A percentile compares a stretch with the other conserved stretches of the same genome.
Conservation (phyloP, 2,113 vertebrate species). For the Ictalurus punctatus region DNA sequence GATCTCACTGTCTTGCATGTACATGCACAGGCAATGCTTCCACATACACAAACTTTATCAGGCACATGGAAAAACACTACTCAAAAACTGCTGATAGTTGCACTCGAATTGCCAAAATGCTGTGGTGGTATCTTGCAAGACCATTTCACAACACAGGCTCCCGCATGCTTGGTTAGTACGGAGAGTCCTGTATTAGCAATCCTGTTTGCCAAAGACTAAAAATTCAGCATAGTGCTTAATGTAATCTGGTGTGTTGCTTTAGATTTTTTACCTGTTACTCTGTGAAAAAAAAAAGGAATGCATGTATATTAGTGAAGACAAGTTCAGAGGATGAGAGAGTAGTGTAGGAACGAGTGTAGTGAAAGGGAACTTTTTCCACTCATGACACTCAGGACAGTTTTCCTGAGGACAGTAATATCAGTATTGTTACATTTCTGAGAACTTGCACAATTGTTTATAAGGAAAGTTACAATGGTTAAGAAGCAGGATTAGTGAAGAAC, state of each 20-base stretch:
- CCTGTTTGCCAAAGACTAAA: conserved; percentile 52
- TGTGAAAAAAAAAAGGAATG: not conserved
- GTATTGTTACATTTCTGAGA: not conserved
- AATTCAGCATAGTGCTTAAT: conserved; percentile 50
- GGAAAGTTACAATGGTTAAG: no score
- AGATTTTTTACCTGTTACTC: not conserved
- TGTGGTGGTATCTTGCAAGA: conserved; percentile 69
- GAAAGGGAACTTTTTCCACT: not conserved
- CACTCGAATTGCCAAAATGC: conserved; percentile 62
- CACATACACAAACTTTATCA: conserved; percentile 30
- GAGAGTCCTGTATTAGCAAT: conserved; percentile 55
- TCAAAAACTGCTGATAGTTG: conserved; percentile 63
- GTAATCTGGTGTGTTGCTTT: conserved; percentile 14
- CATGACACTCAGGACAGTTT: not conserved
- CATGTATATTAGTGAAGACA: not conserved
- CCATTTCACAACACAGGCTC: conserved; percentile 64
- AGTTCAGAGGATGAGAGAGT: not conserved
- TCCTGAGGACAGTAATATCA: not conserved
- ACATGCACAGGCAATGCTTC: conserved; percentile 6
- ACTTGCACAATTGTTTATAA: not conserved
- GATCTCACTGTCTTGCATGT: not conserved
- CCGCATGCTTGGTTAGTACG: conserved; percentile 49
- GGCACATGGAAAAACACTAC: conserved; percentile 47
- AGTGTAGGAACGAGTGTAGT: no score
- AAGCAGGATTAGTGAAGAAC: not conserved